phyloP scores from a whole-genome alignment of 2,888 invertebrate species.

The Calameuta idolon region DNA sequence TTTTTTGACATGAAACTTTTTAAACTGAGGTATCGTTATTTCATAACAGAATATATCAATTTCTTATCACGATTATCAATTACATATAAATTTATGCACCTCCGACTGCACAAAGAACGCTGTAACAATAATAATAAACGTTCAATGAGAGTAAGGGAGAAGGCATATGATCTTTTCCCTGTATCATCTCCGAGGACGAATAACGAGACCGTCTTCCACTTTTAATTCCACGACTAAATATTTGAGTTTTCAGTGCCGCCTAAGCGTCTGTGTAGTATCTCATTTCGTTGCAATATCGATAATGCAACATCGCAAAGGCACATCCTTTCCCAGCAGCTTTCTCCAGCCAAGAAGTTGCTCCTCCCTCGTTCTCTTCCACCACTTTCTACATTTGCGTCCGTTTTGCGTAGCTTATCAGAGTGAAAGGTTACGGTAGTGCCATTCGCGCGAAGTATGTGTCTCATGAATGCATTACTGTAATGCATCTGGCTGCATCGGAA shows the following conservation, averaged over 20 bases:
- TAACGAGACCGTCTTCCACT: not conserved
- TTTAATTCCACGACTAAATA: not conserved
- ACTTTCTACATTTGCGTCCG: not conserved
- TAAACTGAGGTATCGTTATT: not conserved
- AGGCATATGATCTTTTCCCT: not conserved
- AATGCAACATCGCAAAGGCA: not conserved
- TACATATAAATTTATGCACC: not conserved
- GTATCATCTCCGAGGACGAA: not conserved
- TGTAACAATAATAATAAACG: not conserved
- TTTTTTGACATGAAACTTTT: not conserved
- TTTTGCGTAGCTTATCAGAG: not conserved
- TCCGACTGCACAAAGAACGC: not conserved
- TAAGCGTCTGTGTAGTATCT: not conserved
- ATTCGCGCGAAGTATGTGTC: not conserved
- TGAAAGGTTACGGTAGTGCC: not conserved
- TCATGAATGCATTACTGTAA: not conserved
- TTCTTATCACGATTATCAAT: too few relatives aligned
- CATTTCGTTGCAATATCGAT: not conserved
- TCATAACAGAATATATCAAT: not conserved
- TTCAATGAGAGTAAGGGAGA: not conserved
- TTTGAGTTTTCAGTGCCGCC: not conserved
- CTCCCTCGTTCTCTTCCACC: not conserved
- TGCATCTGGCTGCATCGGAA: not conserved
- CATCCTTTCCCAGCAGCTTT: not conserved
- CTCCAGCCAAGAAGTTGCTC: not conserved